Conservation (phyloP, 2,888 invertebrate species). For the Synanthedon tipuliformis region DNA sequence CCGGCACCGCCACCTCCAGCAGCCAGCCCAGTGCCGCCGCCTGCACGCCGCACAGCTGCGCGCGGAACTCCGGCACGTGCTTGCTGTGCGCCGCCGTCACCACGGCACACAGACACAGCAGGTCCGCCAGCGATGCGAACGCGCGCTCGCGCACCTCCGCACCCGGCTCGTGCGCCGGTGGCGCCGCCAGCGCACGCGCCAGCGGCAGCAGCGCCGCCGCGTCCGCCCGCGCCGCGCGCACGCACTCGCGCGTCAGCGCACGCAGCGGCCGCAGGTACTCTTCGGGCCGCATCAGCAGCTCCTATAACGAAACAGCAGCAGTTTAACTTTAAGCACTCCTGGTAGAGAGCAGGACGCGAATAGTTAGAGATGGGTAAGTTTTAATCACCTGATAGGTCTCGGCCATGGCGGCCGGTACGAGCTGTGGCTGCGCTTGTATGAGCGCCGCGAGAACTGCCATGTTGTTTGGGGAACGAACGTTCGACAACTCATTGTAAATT, state of each 20-base stretch:
- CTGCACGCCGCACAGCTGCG: constrained; percentile 74
- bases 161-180: constrained; percentile 70
- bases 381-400: constrained; percentile 77
- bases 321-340: too few relatives aligned
- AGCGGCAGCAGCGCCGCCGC: constrained; percentile 83
- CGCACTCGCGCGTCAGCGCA: constrained; percentile 88
- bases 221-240: constrained; percentile 84
- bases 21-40: constrained; percentile 90
- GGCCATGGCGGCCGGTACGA: constrained; percentile 84
- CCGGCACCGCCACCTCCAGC: constrained; percentile 80
- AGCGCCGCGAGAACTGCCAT: constrained; percentile 91
- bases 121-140: constrained; percentile 84
- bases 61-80: constrained; percentile 53
- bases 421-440: constrained; percentile 86
- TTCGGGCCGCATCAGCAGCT: constrained; percentile 86
- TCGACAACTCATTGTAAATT: constrained; percentile 94
- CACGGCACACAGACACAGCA: constrained; percentile 87
- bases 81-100: constrained; percentile 75
- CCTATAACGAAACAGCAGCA: constrained; percentile 51
- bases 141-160: constrained; percentile 82
- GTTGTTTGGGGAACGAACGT: constrained; percentile 93
- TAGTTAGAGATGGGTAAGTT: background rate
- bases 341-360: too few relatives aligned
- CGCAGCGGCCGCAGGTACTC: constrained; percentile 91
- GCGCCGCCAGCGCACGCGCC: constrained; percentile 80